A percentile compares a stretch with the other conserved stretches of the same genome.
Evolutionary conservation across 2,888 invertebrate genomes (phyloP).

Genomic region (Xestia sexstrigata): DNA sequence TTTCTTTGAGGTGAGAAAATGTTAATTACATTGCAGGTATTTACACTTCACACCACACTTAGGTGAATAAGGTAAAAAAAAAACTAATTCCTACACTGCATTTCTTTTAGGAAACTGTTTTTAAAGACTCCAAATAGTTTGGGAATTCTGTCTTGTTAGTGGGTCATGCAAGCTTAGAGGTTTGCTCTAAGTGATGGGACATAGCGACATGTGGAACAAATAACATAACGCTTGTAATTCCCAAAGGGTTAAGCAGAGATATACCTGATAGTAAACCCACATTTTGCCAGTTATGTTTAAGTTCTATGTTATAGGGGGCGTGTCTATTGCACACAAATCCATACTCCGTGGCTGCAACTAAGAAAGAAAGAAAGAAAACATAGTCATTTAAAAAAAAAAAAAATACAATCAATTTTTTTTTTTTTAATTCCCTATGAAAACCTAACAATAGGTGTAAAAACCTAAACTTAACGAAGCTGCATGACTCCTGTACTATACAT

Average conservation of each 20-base stretch:
- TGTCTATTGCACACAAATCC: too few relatives aligned
- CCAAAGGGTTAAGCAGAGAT: too few relatives aligned
- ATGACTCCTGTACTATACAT: background rate
- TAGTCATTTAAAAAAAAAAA: too few relatives aligned
- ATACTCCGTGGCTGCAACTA: too few relatives aligned
- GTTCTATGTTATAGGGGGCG: too few relatives aligned
- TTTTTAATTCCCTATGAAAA: too few relatives aligned
- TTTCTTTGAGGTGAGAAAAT: slow-evolving; percentile 24
- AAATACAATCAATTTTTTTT: too few relatives aligned
- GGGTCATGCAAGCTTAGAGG: slow-evolving; percentile 67
- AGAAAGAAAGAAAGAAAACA: too few relatives aligned
- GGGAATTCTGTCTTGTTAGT: slow-evolving; percentile 71
- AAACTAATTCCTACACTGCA: slow-evolving; percentile 16
- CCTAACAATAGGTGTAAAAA: background rate
- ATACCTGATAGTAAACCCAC: too few relatives aligned
- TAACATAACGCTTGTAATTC: too few relatives aligned
- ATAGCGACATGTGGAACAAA: background rate
- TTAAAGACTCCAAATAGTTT: slow-evolving; percentile 69
- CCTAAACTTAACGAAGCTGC: background rate
- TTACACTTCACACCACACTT: slow-evolving; percentile 15
- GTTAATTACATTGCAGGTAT: slow-evolving; percentile 22
- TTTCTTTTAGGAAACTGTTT: slow-evolving; percentile 56
- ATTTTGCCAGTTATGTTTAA: too few relatives aligned
- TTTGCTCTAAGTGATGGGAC: slow-evolving; percentile 58
- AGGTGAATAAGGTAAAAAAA: slow-evolving; percentile 5